phyloP scores from a whole-genome alignment of 2,888 invertebrate genomes.

The Sinodicranocentrus sp. region DNA sequence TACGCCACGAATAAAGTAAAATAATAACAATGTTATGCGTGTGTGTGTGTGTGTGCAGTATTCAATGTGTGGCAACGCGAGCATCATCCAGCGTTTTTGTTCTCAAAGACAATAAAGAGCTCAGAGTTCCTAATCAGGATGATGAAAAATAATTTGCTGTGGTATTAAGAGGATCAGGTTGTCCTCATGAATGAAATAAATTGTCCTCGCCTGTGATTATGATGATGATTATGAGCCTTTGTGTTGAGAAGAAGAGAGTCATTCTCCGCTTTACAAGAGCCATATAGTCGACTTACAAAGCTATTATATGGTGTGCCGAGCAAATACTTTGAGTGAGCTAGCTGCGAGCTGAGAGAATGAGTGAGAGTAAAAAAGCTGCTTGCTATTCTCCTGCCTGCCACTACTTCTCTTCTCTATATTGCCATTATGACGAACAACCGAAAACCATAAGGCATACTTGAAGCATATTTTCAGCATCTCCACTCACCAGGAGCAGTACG shows the following conservation, averaged over 20 bases:
- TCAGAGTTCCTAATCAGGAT: conserved; percentile 70
- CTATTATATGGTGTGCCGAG: conserved; percentile 60
- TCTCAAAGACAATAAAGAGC: conserved; percentile 69
- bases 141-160: conserved; percentile 70
- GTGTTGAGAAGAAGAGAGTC: conserved; percentile 64
- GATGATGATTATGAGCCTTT: conserved; percentile 67
- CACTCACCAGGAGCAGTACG: conserved; percentile 4
- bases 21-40: conserved; percentile 27
- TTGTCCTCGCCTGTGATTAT: conserved; percentile 70
- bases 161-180: conserved; percentile 72
- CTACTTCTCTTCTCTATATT: conserved; percentile 11
- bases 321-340: conserved; percentile 61
- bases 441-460: conserved; percentile 68
- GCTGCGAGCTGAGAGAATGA: conserved; percentile 34
- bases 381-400: conserved; percentile 11
- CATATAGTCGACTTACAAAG: conserved; percentile 64
- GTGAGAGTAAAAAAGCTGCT: conserved; percentile 47
- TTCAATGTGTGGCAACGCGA: conserved; percentile 1
- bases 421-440: conserved; percentile 55
- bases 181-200: conserved; percentile 71
- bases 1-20: conserved; percentile 20
- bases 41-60: conserved; percentile 34
- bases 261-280: conserved; percentile 66
- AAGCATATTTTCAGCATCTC: conserved; percentile 14
- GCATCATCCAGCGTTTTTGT: conserved; percentile 42